These are phyloP conservation scores for Furcifer pardalis DNA, from an alignment of 2,797 vertebrate species.

Conservation along the genomic window DNA sequence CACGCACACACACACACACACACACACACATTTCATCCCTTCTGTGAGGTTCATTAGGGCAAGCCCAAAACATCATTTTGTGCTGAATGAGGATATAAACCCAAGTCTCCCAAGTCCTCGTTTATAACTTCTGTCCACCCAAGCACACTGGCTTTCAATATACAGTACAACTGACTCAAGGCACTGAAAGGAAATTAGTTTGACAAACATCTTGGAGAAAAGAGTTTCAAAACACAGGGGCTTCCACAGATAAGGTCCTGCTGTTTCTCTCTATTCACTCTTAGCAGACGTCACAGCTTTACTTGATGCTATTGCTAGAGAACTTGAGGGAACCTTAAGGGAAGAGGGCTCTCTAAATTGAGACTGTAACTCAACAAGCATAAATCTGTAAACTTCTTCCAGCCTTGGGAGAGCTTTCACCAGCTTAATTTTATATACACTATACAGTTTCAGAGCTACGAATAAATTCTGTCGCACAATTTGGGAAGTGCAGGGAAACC, in stretches of 20 bases:
- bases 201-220: not conserved
- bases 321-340: not conserved
- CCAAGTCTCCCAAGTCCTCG: not conserved
- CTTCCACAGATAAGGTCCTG: not conserved
- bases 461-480: conserved; percentile 6
- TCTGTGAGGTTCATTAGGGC: no score
- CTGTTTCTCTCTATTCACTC: not conserved
- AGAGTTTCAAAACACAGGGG: not conserved
- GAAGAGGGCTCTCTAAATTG: not conserved
- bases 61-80: no score
- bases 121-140: no score
- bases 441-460: not conserved
- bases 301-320: not conserved
- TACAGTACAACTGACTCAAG: not conserved
- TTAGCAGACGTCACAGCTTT: not conserved
- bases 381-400: not conserved
- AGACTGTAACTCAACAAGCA: not conserved
- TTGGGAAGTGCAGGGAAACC: conserved; percentile 18
- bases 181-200: not conserved
- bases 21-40: no score
- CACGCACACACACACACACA: no score
- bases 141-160: not conserved
- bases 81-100: not conserved
- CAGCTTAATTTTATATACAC: accelerated
- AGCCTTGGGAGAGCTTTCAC: not conserved